These are phyloP conservation scores for Stenchaetothrips biformis DNA, from an alignment of 2,888 invertebrate genomes.

Conservation along the genomic window DNA sequence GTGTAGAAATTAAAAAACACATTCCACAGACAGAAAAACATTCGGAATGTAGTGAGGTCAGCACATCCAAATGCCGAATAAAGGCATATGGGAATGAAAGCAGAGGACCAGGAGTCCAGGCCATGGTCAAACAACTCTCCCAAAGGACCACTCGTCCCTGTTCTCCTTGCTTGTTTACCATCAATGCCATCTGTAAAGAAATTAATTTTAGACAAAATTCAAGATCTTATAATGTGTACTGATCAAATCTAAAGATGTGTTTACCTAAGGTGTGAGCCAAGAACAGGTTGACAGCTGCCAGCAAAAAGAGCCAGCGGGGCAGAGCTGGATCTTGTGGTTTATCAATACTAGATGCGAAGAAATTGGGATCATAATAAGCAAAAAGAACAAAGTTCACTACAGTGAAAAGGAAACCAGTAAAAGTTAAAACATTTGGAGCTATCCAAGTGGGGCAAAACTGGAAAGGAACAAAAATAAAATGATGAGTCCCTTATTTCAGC, in stretches of 20 bases:
- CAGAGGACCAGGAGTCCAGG: constrained; percentile 92
- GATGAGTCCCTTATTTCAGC: not conserved
- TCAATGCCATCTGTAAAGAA: constrained; percentile 83
- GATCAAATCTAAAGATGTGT: constrained; percentile 38
- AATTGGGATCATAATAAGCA: constrained; percentile 83
- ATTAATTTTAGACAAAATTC: constrained; percentile 20
- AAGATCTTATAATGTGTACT: not conserved
- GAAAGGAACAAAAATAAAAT: constrained; percentile 41
- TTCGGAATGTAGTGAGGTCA: constrained; percentile 57
- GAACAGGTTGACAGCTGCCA: constrained; percentile 87
- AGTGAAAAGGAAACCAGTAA: constrained; percentile 90
- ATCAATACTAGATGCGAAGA: constrained; percentile 70
- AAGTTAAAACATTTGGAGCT: constrained; percentile 95
- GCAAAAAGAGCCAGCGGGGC: constrained; percentile 85
- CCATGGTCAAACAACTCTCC: constrained; percentile 99
- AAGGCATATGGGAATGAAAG: constrained; percentile 88
- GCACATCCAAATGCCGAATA: constrained; percentile 78
- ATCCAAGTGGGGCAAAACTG: constrained; percentile 95
- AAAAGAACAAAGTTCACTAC: constrained; percentile 82
- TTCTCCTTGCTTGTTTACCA: constrained; percentile 96
- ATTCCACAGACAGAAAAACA: constrained; percentile 87
- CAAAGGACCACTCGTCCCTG: constrained; percentile 87
- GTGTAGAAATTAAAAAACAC: constrained; percentile 92
- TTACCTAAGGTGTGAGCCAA: constrained; percentile 93
- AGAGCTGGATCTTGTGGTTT: constrained; percentile 57